Evolutionary conservation across 2,888 invertebrate species (phyloP).

Genomic region (Phytoseiulus persimilis): DNA sequence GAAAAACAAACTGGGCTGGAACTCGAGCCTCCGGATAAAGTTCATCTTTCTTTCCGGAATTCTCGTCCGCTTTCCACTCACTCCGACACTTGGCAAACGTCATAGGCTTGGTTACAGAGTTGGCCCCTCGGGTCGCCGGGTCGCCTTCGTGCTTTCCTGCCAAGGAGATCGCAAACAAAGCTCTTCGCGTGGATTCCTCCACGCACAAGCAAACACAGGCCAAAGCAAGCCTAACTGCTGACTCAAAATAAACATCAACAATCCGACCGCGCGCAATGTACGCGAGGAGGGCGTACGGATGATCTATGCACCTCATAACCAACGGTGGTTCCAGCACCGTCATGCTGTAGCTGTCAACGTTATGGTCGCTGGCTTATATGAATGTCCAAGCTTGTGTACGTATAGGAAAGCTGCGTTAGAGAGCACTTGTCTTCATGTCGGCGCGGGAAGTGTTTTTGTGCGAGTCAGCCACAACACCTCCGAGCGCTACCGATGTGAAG

Average conservation of each 20-base stretch:
- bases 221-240: not conserved
- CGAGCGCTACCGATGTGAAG: not conserved
- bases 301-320: not conserved
- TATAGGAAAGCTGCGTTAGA: not conserved
- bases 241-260: not conserved
- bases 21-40: not conserved
- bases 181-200: not conserved
- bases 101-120: not conserved
- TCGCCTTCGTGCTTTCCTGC: not conserved
- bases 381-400: no score
- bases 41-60: not conserved
- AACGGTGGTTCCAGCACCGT: not conserved
- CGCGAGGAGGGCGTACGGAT: not conserved
- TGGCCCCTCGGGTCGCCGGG: not conserved
- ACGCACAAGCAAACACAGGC: not conserved
- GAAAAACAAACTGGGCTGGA: not conserved
- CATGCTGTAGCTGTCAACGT: no score
- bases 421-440: not conserved
- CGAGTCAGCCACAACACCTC: not conserved
- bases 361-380: no score
- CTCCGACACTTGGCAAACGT: not conserved
- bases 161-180: not conserved
- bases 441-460: not conserved
- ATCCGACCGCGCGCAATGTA: not conserved
- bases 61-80: not conserved